These are phyloP conservation scores for Notiomystis cincta DNA, from an alignment of 2,113 vertebrate genomes.

Conservation along the genomic window DNA sequence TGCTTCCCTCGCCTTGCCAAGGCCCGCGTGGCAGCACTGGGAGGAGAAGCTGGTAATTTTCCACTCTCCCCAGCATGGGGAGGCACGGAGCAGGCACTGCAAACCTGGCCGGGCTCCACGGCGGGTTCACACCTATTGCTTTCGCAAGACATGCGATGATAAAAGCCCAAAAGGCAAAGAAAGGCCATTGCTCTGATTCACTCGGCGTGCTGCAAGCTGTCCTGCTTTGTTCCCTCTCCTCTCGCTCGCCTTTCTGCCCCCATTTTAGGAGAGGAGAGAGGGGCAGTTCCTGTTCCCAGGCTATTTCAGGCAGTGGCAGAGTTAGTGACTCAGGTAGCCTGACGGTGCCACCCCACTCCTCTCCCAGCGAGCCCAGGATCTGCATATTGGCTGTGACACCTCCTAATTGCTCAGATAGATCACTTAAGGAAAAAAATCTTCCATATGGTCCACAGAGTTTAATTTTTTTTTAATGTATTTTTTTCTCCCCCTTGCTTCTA, in stretches of 20 bases:
- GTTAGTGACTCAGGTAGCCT: neutral
- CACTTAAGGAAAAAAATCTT: slow-evolving; percentile 37
- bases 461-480: neutral
- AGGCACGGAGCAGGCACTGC: neutral
- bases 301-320: neutral
- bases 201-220: slow-evolving; percentile 24
- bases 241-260: neutral
- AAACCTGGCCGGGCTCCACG: slow-evolving; percentile 38
- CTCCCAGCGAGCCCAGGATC: neutral
- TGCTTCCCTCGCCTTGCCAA: neutral
- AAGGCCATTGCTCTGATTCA: slow-evolving; percentile 45
- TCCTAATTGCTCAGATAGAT: slow-evolving; percentile 58
- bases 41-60: slow-evolving; percentile 40
- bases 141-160: neutral
- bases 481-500: neutral
- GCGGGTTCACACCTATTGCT: slow-evolving; percentile 41
- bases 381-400: neutral
- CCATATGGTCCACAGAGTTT: slow-evolving; percentile 55
- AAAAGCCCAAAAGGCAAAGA: slow-evolving; percentile 43
- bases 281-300: neutral
- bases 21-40: neutral
- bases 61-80: neutral
- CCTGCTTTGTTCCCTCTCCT: neutral
- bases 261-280: neutral
- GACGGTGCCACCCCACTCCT: neutral